Percentiles rank a stretch among this genome's conserved stretches.
Evolutionary conservation across 2,113 vertebrate species (phyloP).

Genomic region (Jaculus jaculus): DNA sequence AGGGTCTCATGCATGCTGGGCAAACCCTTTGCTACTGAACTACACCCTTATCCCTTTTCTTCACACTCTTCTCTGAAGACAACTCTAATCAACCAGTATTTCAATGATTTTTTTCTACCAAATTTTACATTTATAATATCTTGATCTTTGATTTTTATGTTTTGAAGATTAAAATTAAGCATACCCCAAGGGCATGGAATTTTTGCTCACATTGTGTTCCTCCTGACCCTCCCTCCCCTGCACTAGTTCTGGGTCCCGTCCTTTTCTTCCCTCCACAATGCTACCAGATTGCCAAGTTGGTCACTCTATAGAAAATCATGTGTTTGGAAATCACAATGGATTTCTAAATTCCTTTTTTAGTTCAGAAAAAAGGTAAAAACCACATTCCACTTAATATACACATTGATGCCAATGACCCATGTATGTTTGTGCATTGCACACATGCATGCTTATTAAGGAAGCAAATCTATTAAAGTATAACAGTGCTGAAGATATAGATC

Average conservation of each 20-base stretch:
- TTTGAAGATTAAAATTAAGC: neutral
- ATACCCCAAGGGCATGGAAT: neutral
- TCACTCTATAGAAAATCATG: neutral
- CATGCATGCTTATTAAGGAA: neutral
- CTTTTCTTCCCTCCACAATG: no score
- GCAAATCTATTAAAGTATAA: neutral
- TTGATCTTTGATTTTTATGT: neutral
- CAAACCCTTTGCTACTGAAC: neutral
- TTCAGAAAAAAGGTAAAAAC: neutral
- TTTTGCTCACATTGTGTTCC: neutral
- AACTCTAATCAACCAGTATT: no score
- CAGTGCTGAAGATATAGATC: neutral
- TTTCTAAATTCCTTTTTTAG: neutral
- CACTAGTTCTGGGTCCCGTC: neutral
- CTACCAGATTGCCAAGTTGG: rapidly evolving
- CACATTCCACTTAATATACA: neutral
- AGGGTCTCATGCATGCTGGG: neutral
- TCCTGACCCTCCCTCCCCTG: neutral
- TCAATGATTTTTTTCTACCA: no score
- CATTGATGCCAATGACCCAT: neutral
- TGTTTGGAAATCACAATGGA: neutral
- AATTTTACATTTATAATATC: neutral
- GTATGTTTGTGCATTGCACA: neutral
- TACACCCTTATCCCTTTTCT: neutral
- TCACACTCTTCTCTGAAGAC: no score